Base-by-base conservation (phyloP, 2,888 invertebrate species). In the Scaptomyza reducta region DNA sequence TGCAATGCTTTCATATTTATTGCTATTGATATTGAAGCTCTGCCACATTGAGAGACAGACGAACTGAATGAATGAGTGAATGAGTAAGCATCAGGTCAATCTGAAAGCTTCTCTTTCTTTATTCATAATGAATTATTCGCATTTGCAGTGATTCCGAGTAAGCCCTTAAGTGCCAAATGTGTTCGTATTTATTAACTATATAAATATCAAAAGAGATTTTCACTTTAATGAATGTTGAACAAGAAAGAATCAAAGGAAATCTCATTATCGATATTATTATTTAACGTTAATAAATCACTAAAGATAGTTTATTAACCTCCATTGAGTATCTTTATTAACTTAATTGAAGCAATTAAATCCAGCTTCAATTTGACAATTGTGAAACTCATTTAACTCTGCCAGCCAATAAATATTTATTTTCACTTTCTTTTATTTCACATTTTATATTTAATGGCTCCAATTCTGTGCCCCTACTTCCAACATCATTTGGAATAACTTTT, bases 1-100 rank as follows among this genome's bases (percentile, higher is more conserved):
- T 76, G 73, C 67, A 67, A 57, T 72, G 65, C 65, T 56, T 66
- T 66, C 66, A 66, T 66, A 66, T 66, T 66, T 56, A 66, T 66
- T 66, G 66, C 41, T 46, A 66, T 66, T 66, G 35, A 46, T 66
- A 56, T 65, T 56, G 65, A 66, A 50, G 49, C 54, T n/a, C 16
- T 16, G 38, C 16, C 54, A 65, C 14, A 64, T 65, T 65, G 65
- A 42, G 16, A 53, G 42, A 38, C 22, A 33, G 18, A 31, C 38
- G 18, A 54, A 49, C 31, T 40, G 31, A 45, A 2, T 54, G 35
- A 42, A 1, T 27, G 50, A 16, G 4, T 13, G 14, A 41, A 7
- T 42, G 29, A 33, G 14, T 29, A 27, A 14, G 38, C 64, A 41
- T 38, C 64, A 46, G 64, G 51, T 63, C 63, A 64, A 64, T 40